phyloP scores from a whole-genome alignment of 2,113 vertebrate genomes.

The Capricornis sumatraensis region DNA sequence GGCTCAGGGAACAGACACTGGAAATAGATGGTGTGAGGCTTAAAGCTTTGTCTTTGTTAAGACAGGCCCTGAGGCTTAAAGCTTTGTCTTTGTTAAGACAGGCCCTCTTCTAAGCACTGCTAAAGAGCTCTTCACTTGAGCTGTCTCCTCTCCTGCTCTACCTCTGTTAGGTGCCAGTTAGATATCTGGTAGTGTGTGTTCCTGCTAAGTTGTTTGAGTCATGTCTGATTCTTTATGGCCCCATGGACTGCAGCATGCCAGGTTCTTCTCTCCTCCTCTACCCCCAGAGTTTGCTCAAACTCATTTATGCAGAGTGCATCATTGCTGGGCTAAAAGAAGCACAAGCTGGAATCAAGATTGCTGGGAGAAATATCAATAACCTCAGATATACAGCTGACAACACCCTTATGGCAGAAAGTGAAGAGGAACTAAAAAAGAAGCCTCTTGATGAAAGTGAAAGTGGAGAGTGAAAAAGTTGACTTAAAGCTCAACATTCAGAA shows the following conservation, averaged over 20 bases:
- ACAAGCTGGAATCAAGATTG: too few species aligned
- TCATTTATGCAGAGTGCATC: neutral
- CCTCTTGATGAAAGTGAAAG: too few species aligned
- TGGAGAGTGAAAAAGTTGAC: too few species aligned
- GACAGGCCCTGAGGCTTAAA: too few species aligned
- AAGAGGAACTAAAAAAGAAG: too few species aligned
- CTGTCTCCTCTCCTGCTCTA: neutral
- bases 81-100: neutral
- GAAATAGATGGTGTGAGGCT: neutral
- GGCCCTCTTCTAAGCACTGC: neutral
- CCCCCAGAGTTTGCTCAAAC: neutral
- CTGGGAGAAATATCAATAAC: too few species aligned
- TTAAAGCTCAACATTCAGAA: too few species aligned
- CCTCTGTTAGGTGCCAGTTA: neutral
- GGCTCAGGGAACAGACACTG: neutral
- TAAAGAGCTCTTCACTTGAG: neutral
- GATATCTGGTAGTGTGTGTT: neutral
- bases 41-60: neutral
- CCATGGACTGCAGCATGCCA: neutral
- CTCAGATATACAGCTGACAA: too few species aligned
- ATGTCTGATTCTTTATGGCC: neutral
- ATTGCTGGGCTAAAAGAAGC: too few species aligned
- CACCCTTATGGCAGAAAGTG: too few species aligned
- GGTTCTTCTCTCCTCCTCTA: neutral
- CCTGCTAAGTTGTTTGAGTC: neutral